These are phyloP conservation scores for Sarcophaga caerulescens DNA, from an alignment of 2,888 invertebrate species.

Conservation along the genomic window DNA sequence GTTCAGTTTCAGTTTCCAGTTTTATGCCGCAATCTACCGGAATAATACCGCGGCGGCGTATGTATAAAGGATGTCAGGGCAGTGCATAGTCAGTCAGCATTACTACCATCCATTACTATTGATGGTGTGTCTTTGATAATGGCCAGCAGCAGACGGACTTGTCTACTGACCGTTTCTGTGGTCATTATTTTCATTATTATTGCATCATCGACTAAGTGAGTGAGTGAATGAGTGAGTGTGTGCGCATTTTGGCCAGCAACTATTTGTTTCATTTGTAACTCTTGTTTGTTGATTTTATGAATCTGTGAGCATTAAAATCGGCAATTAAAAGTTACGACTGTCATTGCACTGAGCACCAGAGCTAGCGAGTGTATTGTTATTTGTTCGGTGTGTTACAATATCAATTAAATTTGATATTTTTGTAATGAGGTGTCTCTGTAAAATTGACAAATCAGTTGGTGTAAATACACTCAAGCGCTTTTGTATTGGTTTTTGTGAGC, in stretches of 20 bases:
- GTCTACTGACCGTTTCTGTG: conserved; percentile 26
- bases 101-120: conserved; percentile 8
- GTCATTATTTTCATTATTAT: conserved; percentile 35
- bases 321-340: conserved; percentile 58
- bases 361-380: conserved; percentile 49
- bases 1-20: conserved; percentile 2
- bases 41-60: conserved; percentile 36
- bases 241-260: background rate
- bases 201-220: background rate
- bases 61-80: background rate
- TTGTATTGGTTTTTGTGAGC: background rate
- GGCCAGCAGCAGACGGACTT: conserved; percentile 35
- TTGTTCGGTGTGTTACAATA: conserved; percentile 40
- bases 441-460: conserved; percentile 25
- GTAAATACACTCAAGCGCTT: background rate
- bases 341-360: background rate
- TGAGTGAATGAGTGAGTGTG: background rate
- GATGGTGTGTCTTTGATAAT: conserved; percentile 43
- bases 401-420: conserved; percentile 62
- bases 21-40: conserved; percentile 29
- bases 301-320: conserved; percentile 28
- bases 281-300: conserved; percentile 38
- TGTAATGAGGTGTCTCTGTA: conserved; percentile 60
- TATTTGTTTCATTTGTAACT: conserved; percentile 15
- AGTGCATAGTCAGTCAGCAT: background rate